Percentiles rank a stretch among this genome's conserved stretches.
phyloP scores from a whole-genome alignment of 2,888 invertebrate genomes.

The Antitype chi region DNA sequence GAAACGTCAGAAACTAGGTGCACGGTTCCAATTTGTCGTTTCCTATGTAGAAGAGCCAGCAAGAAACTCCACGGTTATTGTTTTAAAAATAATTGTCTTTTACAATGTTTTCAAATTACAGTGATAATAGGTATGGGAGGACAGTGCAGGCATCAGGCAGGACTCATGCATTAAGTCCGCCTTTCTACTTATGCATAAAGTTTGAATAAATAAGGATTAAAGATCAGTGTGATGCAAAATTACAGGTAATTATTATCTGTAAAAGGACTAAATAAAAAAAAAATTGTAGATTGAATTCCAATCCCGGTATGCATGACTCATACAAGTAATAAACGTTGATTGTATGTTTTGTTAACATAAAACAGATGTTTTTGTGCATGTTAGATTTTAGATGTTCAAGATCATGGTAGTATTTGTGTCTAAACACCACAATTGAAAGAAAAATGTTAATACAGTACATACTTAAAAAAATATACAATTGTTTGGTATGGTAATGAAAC shows the following conservation, averaged over 20 bases:
- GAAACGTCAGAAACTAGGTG: too few species aligned
- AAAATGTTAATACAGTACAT: too few species aligned
- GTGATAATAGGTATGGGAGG: too few species aligned
- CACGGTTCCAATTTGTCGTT: too few species aligned
- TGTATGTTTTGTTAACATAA: slow-evolving; percentile 23
- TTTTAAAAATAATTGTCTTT: too few species aligned
- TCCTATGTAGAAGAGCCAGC: too few species aligned
- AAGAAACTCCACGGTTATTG: too few species aligned
- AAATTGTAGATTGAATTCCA: neutral
- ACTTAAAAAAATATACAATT: neutral
- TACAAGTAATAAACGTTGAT: neutral
- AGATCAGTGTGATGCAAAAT: neutral
- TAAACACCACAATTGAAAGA: neutral
- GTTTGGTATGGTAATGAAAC: neutral
- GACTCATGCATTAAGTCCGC: too few species aligned
- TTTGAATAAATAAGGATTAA: neutral
- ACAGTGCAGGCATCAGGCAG: too few species aligned
- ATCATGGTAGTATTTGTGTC: slow-evolving; percentile 8
- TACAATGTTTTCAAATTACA: too few species aligned
- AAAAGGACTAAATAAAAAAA: too few species aligned
- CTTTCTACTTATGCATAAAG: too few species aligned
- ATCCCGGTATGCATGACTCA: slow-evolving; percentile 11
- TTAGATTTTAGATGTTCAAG: slow-evolving; percentile 3
- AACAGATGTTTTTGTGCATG: slow-evolving; percentile 20
- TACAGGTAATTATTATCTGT: neutral